Conservation (phyloP, 2,113 vertebrate genomes). For the Microtus pennsylvanicus region DNA sequence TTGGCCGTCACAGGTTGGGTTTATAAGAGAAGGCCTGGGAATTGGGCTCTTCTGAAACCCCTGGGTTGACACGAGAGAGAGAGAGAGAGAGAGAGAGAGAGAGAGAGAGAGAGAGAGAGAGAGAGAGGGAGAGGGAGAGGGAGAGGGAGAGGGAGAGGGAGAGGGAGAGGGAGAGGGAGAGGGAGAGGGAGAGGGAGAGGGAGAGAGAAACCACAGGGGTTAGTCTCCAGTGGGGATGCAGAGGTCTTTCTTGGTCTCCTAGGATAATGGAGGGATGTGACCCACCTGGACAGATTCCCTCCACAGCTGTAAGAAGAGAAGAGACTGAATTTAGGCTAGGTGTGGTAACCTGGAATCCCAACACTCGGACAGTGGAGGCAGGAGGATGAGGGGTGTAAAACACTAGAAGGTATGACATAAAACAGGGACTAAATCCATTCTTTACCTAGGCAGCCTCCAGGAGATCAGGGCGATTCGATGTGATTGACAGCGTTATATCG, state of each 20-base stretch:
- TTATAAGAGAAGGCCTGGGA: background rate
- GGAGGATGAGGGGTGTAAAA: background rate
- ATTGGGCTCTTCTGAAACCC: background rate
- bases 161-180: no score
- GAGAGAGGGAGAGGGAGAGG: no score
- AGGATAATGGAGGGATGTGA: background rate
- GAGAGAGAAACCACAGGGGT: background rate
- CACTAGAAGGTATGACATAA: background rate
- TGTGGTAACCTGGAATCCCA: background rate
- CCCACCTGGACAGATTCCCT: background rate
- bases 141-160: no score
- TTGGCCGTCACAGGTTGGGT: background rate
- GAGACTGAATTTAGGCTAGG: background rate
- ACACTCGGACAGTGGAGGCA: background rate
- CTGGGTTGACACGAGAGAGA: background rate
- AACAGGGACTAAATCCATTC: background rate
- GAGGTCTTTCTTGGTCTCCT: background rate
- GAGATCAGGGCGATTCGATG: constrained; percentile 24
- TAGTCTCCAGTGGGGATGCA: no score
- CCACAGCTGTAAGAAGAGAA: background rate
- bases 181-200: no score
- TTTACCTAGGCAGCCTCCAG: background rate
- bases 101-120: no score
- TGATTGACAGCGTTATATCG: background rate
- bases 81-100: no score